Conservation (phyloP, 92 coral and sea anemone species). For the Siderastrea siderea region DNA sequence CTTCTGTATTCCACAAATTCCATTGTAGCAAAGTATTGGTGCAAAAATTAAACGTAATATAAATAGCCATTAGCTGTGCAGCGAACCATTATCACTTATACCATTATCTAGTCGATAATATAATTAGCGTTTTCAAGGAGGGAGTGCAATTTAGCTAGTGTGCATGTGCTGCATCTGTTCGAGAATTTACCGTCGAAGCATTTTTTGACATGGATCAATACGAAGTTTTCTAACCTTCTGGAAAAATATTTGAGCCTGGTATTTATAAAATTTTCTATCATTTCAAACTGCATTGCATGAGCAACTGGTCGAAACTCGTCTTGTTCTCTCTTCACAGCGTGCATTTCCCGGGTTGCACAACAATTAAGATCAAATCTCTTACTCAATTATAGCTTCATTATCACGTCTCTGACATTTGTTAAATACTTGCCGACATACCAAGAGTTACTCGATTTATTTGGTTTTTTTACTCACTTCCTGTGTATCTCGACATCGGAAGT, state of each 20-base stretch:
- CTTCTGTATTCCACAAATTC: neutral
- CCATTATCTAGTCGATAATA: neutral
- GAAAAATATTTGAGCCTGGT: neutral
- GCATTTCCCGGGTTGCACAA: neutral
- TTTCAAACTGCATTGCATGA: neutral
- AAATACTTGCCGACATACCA: constrained; percentile 47
- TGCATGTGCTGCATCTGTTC: constrained; percentile 21
- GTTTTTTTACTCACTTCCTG: neutral
- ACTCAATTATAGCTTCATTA: constrained; percentile 7
- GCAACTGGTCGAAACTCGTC: constrained; percentile 10
- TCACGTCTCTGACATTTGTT: constrained; percentile 24
- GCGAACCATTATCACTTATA: neutral
- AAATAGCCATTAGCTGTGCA: neutral
- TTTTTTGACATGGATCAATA: neutral
- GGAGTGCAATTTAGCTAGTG: neutral
- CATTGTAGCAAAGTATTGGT: neutral
- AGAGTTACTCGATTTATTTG: neutral
- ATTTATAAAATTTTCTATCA: neutral
- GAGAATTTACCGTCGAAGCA: neutral
- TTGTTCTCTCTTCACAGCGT: neutral
- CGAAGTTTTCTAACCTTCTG: neutral
- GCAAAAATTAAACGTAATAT: neutral
- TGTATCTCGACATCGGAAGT: neutral
- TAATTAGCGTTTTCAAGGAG: neutral
- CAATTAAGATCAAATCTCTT: neutral